Conservation (phyloP, 1,140 invertebrate species). For the Gonioctena quinquepunctata region DNA sequence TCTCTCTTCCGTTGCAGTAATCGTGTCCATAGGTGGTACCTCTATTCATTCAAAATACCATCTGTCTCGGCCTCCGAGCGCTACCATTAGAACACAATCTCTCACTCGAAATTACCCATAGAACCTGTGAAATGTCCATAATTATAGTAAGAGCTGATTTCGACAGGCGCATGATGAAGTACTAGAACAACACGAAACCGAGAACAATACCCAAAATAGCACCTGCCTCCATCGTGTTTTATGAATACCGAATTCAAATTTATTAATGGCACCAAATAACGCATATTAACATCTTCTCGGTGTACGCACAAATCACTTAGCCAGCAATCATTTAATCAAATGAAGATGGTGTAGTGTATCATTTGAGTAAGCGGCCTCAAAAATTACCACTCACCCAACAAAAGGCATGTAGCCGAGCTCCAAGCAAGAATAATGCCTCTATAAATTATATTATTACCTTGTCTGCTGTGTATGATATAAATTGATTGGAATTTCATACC, state of each 20-base stretch:
- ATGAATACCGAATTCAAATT: conserved; percentile 14
- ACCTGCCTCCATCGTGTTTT: background rate
- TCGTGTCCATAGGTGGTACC: too few relatives aligned
- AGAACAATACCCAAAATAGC: conserved; percentile 10
- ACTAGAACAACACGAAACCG: background rate
- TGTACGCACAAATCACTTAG: conserved; percentile 39
- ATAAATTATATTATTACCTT: conserved; percentile 58
- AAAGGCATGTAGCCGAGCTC: conserved; percentile 46
- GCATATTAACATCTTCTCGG: conserved; percentile 37
- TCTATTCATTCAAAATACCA: too few relatives aligned
- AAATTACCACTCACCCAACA: conserved; percentile 45
- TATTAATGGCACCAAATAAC: conserved; percentile 36
- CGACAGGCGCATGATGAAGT: conserved; percentile 3
- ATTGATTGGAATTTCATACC: conserved; percentile 56
- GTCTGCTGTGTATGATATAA: conserved; percentile 55
- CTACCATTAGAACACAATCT: too few relatives aligned
- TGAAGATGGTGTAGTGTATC: conserved; percentile 29
- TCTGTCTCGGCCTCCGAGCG: too few relatives aligned
- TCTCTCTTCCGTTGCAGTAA: too few relatives aligned
- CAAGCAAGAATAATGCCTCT: conserved; percentile 49
- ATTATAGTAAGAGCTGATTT: background rate
- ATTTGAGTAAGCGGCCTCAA: conserved; percentile 44
- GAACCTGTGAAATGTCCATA: background rate
- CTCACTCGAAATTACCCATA: too few relatives aligned
- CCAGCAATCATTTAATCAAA: conserved; percentile 41